Evolutionary conservation across 2,113 vertebrate species (phyloP), one percentile per base, ranked within the genome.

Genomic region (Puntigrus tetrazona): DNA sequence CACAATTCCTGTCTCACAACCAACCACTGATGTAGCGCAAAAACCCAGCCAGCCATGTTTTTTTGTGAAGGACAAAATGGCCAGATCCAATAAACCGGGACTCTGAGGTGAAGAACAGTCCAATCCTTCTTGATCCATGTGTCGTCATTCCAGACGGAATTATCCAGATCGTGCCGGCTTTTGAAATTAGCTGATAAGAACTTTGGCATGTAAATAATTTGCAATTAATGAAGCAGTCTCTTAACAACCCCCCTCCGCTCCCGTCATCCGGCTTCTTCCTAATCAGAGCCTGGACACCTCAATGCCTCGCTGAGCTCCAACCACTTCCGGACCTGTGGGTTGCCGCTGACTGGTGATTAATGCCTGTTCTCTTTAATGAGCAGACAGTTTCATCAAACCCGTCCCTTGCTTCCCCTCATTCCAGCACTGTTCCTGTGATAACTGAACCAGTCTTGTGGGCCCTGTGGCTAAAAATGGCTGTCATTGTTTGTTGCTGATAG

Each of bases 341-440:
- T 43, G 31, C 38, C 41, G n/a, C 84, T 81, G 47, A 59, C 29
- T 65, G 25, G 84, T 88, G 91, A 91, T 89, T 88, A 88, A 90
- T 88, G 86, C 70, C 63, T 84, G 86, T 86, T 90, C 77, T 77
- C 78, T 85, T 82, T 88, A 88, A 89, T 90, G 87, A 89, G 87
- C 86, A 85, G 73, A 89, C 45, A 82, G 78, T 88, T 90, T 91
- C 88, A 90, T 91, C 90, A 90, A 77, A 45, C 67, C 38, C n/a
- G 31, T 65, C 61, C 57, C 45, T 10, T 70, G 43, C 18, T 14
- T 18, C 41, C 82, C 78, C 67, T 82, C 86, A 47, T 36, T 61
- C 65, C 57, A 31, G 47, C 72, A 20, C 75, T 25, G 41, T 84
- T 76, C 27, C 75, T 76, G 5, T 61, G 74, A 74, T 82, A 70